Conservation (phyloP, 37 sponge, comb jelly and placozoan genomes). For the Halichondria panicea region DNA sequence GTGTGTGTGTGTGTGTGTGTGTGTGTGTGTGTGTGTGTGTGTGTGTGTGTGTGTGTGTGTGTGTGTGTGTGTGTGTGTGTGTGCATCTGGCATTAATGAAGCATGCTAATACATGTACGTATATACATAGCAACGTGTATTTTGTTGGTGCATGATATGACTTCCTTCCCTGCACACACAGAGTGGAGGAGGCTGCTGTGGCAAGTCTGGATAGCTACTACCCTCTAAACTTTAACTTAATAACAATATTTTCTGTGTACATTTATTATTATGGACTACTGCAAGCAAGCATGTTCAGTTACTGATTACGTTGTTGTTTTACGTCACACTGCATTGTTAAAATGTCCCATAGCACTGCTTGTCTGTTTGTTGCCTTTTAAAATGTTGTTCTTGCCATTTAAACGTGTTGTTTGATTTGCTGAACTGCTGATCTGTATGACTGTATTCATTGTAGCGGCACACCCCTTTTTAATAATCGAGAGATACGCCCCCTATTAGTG, state of each 20-base stretch:
- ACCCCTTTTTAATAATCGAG: not conserved
- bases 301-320: too few species aligned
- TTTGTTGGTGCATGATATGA: not conserved
- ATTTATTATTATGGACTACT: too few species aligned
- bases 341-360: too few species aligned
- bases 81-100: not conserved
- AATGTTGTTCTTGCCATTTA: too few species aligned
- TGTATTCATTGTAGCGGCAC: not conserved
- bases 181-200: constrained; percentile 1
- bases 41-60: constrained; percentile 38
- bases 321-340: too few species aligned
- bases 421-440: not conserved
- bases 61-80: constrained; percentile 37
- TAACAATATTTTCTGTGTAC: too few species aligned
- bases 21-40: constrained; percentile 43
- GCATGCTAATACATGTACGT: not conserved
- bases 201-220: not conserved
- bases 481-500: not conserved
- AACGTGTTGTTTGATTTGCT: not conserved
- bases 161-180: not conserved
- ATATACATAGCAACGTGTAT: not conserved
- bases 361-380: too few species aligned
- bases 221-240: not conserved
- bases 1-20: constrained; percentile 36
- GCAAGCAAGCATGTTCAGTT: too few species aligned